Base-by-base conservation (phyloP, 2,797 vertebrate species). In the Craterocephalus amniculus region DNA sequence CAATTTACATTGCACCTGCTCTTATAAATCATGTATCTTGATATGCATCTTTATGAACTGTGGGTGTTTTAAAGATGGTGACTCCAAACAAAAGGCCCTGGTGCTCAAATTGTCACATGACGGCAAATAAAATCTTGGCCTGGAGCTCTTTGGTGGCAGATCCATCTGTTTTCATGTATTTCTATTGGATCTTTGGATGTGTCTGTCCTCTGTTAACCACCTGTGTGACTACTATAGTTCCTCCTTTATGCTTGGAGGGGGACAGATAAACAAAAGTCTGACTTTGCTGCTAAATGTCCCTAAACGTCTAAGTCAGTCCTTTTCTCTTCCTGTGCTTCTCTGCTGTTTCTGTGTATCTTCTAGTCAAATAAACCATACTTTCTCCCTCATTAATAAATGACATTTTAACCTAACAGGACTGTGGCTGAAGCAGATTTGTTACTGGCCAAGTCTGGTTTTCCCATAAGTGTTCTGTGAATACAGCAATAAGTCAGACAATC, bases 371-470 rank as follows among this genome's bases (percentile, higher is more conserved):
- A 27, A 18, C 2, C 20, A 58, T 34, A 56, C 6, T 69, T 56
- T 79, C 20, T 26, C 40, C 20, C 4, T 26, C 52, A 24, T 43
- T 34, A 54, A 6, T 0, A 32, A 43, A 58, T 78, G 36, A 74
- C 60, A 11, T 9, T 83, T 80, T 72, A 20, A 60, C 35, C 48
- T 58, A 57, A 18, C 10, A 36, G 9, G 20, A 48, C 9, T 70
- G 62, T 72, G 56, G 32, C 55, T 73, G n/a, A 57, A 16, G 32
- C 40, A 62, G 49, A 68, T 20, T 2, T 62, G 62, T 54, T 54
- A 14, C 20, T 36, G 56, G 1, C 43, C 58, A 74, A 80, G 32
- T 77, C 60, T 87, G 84, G 81, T 76, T 73, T 79, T 79, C 75
- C 83, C 65, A 77, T 45, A 4, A 52, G 1, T 48, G 20, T 26